Percentiles rank a stretch among this genome's conserved stretches.
Evolutionary conservation across 2,113 vertebrate genomes (phyloP).

Genomic region (Perccottus glenii): DNA sequence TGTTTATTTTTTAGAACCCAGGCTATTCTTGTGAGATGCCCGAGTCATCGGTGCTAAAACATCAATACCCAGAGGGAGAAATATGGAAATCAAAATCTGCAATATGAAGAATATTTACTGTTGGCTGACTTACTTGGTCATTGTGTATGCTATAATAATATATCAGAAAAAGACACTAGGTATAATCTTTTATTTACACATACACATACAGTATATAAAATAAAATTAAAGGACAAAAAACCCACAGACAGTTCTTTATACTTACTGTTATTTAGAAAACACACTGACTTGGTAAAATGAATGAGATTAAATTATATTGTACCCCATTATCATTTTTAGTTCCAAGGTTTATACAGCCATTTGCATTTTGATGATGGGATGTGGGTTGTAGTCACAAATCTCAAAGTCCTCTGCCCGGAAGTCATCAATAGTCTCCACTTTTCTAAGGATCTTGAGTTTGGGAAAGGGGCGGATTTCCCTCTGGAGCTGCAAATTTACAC

Average conservation of each 20-base stretch:
- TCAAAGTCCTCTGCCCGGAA: slow-evolving; percentile 92
- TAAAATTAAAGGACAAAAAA: neutral
- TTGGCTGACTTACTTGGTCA: too few relatives aligned
- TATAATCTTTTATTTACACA: too few relatives aligned
- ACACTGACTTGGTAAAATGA: too few relatives aligned
- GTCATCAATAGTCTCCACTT: slow-evolving; percentile 86
- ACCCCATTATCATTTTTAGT: neutral
- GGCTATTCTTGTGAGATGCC: slow-evolving; percentile 89
- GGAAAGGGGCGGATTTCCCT: slow-evolving; percentile 92
- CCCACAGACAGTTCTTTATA: neutral
- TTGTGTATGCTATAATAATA: too few relatives aligned
- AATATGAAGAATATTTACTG: neutral
- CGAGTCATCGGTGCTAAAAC: slow-evolving; percentile 78
- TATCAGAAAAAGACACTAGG: too few relatives aligned
- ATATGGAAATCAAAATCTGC: slow-evolving; percentile 72
- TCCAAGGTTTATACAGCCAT: slow-evolving; percentile 86
- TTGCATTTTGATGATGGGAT: slow-evolving; percentile 95
- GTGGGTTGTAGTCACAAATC: slow-evolving; percentile 90
- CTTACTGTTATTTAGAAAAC: neutral
- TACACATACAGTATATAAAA: neutral
- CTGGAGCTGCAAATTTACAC: slow-evolving; percentile 81
- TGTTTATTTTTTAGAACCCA: slow-evolving; percentile 69
- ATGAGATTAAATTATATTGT: too few relatives aligned
- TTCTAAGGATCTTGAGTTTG: slow-evolving; percentile 88
- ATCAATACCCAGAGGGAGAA: slow-evolving; percentile 82